Evolutionary conservation across 2,113 vertebrate genomes (phyloP).

Genomic region (Prionailurus bengalensis): DNA sequence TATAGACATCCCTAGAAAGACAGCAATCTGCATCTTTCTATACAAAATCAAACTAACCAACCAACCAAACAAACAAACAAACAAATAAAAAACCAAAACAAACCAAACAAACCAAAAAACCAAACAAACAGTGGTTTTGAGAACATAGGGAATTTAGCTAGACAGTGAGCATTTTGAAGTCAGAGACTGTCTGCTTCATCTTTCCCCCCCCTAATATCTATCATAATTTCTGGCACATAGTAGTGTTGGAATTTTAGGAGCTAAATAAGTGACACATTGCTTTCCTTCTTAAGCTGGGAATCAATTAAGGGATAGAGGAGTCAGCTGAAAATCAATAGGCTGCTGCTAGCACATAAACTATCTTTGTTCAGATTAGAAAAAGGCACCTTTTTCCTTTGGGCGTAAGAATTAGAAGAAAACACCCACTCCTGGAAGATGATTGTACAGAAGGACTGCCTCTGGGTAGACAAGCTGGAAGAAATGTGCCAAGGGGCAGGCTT

Average conservation of each 20-base stretch:
- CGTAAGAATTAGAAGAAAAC: neutral
- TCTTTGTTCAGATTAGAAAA: constrained; percentile 9
- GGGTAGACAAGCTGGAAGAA: neutral
- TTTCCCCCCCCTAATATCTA: neutral
- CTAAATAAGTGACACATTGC: neutral
- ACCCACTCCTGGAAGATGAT: neutral
- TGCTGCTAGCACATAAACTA: neutral
- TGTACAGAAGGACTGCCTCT: neutral
- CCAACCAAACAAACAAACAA: too few species aligned
- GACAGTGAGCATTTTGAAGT: neutral
- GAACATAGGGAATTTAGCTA: neutral
- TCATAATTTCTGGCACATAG: neutral
- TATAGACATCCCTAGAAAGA: neutral
- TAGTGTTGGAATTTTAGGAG: neutral
- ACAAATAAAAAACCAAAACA: too few species aligned
- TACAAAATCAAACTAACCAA: neutral
- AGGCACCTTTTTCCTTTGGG: neutral
- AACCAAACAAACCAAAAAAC: neutral
- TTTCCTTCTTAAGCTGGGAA: neutral
- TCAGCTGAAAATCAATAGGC: neutral
- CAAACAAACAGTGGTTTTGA: neutral
- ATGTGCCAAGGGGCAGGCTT: neutral
- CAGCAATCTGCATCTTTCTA: neutral
- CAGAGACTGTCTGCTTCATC: neutral
- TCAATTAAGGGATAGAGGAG: neutral